These are phyloP conservation scores for Dendronephthya gigantea DNA, from an alignment of 64 coral and sea anemone genomes.

Conservation along the genomic window DNA sequence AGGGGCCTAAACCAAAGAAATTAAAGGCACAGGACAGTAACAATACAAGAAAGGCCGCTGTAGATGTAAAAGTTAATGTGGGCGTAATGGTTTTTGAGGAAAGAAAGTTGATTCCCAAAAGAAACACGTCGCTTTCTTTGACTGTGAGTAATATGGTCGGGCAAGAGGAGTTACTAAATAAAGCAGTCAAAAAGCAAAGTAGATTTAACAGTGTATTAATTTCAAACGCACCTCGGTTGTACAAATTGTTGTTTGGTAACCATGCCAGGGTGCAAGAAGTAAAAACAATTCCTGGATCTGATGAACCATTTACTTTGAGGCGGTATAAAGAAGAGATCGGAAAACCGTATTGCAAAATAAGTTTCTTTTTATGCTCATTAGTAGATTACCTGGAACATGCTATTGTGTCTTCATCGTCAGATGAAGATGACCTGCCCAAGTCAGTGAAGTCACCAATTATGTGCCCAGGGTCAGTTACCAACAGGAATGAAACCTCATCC, in stretches of 20 bases:
- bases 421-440: not conserved
- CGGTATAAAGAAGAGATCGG: slow-evolving; percentile 37
- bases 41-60: not conserved
- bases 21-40: not conserved
- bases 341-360: not conserved
- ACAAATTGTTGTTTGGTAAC: slow-evolving; percentile 30
- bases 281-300: slow-evolving; percentile 38
- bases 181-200: slow-evolving; percentile 49
- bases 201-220: slow-evolving; percentile 35
- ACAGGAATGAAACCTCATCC: not conserved
- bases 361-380: not conserved
- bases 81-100: slow-evolving; percentile 37
- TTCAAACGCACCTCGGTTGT: slow-evolving; percentile 10
- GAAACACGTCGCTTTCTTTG: slow-evolving; percentile 21
- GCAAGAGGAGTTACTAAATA: slow-evolving; percentile 38
- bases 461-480: not conserved
- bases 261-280: slow-evolving; percentile 20
- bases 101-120: slow-evolving; percentile 14
- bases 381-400: not conserved
- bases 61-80: slow-evolving; percentile 32
- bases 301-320: slow-evolving; percentile 35
- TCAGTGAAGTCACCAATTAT: not conserved
- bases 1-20: not conserved
- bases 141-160: slow-evolving; percentile 21
- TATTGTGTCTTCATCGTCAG: not conserved